These are phyloP conservation scores for Asbolus verrucosus DNA, from an alignment of 1,140 invertebrate genomes.

Conservation along the genomic window DNA sequence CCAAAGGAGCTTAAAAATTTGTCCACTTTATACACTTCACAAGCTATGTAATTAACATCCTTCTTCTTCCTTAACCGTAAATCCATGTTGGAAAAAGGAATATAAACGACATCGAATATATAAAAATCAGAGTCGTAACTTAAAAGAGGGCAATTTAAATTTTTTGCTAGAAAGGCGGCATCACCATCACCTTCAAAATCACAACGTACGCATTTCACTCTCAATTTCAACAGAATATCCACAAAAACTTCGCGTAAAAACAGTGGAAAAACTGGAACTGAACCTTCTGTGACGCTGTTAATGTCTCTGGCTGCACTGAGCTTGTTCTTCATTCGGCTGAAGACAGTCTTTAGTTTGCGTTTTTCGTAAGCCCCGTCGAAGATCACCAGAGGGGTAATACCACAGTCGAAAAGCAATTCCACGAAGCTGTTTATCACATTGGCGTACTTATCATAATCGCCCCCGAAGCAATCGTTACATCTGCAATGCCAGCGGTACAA, in stretches of 20 bases:
- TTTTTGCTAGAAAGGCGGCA: conserved; percentile 80
- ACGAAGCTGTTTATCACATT: conserved; percentile 77
- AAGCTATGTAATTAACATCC: conserved; percentile 68
- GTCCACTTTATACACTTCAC: conserved; percentile 79
- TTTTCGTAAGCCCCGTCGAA: conserved; percentile 86
- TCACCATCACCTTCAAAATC: conserved; percentile 90
- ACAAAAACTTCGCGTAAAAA: conserved; percentile 80
- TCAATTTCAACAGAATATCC: conserved; percentile 73
- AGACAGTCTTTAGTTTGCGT: conserved; percentile 80
- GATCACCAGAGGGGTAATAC: conserved; percentile 80
- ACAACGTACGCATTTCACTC: conserved; percentile 76
- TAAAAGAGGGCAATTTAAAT: conserved; percentile 84
- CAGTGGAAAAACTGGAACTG: conserved; percentile 74
- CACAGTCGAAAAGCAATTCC: conserved; percentile 76
- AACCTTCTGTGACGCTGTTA: conserved; percentile 65
- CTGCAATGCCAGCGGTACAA: conserved; percentile 75
- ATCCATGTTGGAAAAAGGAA: conserved; percentile 76
- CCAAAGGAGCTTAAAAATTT: conserved; percentile 75
- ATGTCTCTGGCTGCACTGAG: conserved; percentile 69
- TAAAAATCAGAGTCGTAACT: conserved; percentile 94
- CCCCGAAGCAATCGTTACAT: conserved; percentile 81
- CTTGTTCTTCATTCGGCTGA: conserved; percentile 73
- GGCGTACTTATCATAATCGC: conserved; percentile 86
- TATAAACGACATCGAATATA: conserved; percentile 85
- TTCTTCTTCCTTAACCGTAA: conserved; percentile 56